Evolutionary conservation across 2,113 vertebrate genomes (phyloP), one percentile per base, ranked within the genome.

Genomic region (Ciconia stormi): DNA sequence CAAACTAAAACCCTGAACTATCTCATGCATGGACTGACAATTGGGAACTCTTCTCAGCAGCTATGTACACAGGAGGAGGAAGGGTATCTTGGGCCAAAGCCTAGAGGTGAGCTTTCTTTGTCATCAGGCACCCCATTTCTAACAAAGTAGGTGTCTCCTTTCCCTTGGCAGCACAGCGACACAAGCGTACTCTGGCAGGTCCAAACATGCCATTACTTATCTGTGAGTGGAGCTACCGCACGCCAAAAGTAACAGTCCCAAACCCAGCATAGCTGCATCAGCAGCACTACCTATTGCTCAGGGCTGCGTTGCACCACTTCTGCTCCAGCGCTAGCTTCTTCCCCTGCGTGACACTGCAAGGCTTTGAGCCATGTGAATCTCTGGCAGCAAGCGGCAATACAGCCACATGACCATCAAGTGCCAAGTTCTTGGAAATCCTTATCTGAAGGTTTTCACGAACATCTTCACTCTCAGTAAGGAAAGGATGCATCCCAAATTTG

Each of bases 361-460:
- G 55, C 21, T 69, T 40, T 29, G 26, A 67, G 40, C 21, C 46
- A 16, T 2, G 29, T 0, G 2, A 30, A 29, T 13, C 44, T 50
- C 50, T 40, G 36, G 32, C 79, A 65, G 26, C 10, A 73, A 59
- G 8, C 0, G 0, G 30, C 49, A 69, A 69, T 7, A 32, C 7
- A 42, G 65, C 27, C 59, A 73, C 13, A 18, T 0, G 1, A n/a
- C 14, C 19, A 82, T 15, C 0, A 0, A 44, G 25, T 11, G 16
- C 13, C n/a, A 65, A 18, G 8, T 40, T 63, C 84, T 56, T 44
- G 9, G 9, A 82, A 72, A 65, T 23, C 55, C 3, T 36, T 32
- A 36, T 29, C 42, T 26, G 23, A 86, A 76, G 36, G 32, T 47
- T 85, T 88, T 59, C 32, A 58, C 6, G 1, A 71, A 29, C 21